Base-by-base conservation (phyloP, 2,113 vertebrate species). In the Hypocryptadius cinnamomeus region DNA sequence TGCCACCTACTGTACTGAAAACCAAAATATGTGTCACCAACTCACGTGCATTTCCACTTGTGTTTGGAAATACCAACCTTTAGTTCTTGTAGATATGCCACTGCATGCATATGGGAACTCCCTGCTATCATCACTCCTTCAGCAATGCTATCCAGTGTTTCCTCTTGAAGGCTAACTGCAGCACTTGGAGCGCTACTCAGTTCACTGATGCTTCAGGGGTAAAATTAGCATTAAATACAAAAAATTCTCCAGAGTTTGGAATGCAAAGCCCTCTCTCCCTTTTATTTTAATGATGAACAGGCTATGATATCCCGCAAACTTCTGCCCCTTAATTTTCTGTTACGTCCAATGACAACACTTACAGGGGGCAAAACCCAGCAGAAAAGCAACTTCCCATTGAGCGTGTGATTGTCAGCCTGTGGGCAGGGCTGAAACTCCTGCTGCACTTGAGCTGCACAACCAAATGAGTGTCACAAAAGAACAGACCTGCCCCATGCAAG, bases 1-100 rank as follows among this genome's bases (percentile, higher is more conserved):
- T 64, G 85, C 69, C 60, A 87, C 44, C 87, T 68, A 61, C 90
- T 90, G 92, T 91, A 88, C 77, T 56, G 83, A 95, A 95, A 92
- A 84, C 71, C 64, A 86, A 89, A 90, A 72, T 59, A 79, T 51
- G 35, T 69, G 50, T 57, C 40, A 50, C 28, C 16, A 42, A 20
- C 27, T 37, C 7, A 4, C 0, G 0, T 25, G 15, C 3, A 2
- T 83, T 64, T 84, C 57, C 65, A 81, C 37, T 90, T 45, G 42
- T 40, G 69, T 45, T 68, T 40, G 73, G 79, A 72, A 50, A 66
- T 35, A 56, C 10, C 18, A 88, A 40, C 69, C 68, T 79, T 39
- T 10, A 22, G 31, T n/a, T 83, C 86, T 78, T 60, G 31, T 61
- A 65, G 47, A 87, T 94, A 73, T 22, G 89, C 11, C 28, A 13